Evolutionary conservation across 1,140 invertebrate genomes (phyloP), one percentile per base, ranked within the genome.

Genomic region (Drosophila ercepeae): DNA sequence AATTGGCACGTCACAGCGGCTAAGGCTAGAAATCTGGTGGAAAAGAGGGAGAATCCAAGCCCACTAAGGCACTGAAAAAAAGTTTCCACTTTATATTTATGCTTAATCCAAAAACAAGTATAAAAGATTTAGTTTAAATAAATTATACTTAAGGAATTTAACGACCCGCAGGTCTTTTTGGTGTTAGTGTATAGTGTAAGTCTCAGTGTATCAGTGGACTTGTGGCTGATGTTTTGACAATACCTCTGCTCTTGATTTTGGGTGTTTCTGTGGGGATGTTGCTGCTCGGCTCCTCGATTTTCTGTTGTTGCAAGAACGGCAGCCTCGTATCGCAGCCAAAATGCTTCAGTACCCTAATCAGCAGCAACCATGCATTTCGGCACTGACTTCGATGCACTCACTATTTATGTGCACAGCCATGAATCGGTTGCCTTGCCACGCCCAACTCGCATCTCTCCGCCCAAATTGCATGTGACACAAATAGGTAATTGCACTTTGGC

Each of bases 401-500:
- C 58, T 58, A 53, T 81, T 76, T 76, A 79, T 81, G 54, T 76
- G 67, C 54, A 65, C 51, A 49, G 49, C 53, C 54, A 18, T 44
- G 42, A 29, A 18, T 18, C 18, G 34, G 18, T 23, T n/a, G 23
- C 23, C 14, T 25, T 44, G 63, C 63, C 63, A 45, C 63, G 63
- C 59, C 36, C 19, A n/a, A 3, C 29, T 34, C n/a, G 4, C 11
- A 18, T 6, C 21, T 21, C 29, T 21, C 16, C 63, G 16, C 41
- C 57, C 46, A 34, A 58, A 54, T 53, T 65, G 77, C 77, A 82
- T 73, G 78, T 82, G 63, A 77, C 73, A 77, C 68, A 82, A 82
- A 77, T 77, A 69, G 74, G 69, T 82, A 82, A 82, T 82, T 82
- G 73, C 63, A 77, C 78, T 68, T 76, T 60, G 69, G 69, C 14